phyloP scores from a whole-genome alignment of 2,888 invertebrate genomes.

The Trachelus troglodyta region DNA sequence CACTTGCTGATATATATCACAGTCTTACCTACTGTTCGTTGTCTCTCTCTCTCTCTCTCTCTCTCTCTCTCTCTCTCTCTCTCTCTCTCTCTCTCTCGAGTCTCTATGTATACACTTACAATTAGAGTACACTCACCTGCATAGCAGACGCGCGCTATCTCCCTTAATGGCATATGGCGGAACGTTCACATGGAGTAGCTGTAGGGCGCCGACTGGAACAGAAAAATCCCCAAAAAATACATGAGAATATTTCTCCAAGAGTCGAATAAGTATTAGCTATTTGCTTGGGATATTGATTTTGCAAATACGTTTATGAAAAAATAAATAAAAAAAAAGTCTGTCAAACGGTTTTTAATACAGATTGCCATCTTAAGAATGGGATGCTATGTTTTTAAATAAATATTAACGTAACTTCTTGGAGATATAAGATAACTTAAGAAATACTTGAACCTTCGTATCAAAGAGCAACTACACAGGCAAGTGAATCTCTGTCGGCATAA shows the following conservation, averaged over 20 bases:
- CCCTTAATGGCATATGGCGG: conserved; percentile 65
- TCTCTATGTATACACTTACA: not conserved
- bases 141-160: conserved; percentile 65
- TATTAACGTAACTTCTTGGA: not conserved
- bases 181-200: conserved; percentile 63
- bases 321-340: not conserved
- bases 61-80: too few relatives aligned
- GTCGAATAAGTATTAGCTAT: conserved; percentile 14
- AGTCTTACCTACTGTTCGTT: not conserved
- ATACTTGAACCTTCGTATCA: not conserved
- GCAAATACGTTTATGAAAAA: too few relatives aligned
- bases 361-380: not conserved
- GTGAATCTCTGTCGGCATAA: too few relatives aligned
- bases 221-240: conserved; percentile 37
- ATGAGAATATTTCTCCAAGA: conserved; percentile 24
- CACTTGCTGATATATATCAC: not conserved
- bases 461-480: not conserved
- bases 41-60: too few relatives aligned
- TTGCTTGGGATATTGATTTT: not conserved
- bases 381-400: not conserved
- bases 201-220: conserved; percentile 64
- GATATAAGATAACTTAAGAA: not conserved
- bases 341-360: not conserved
- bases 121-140: conserved; percentile 57
- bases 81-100: too few relatives aligned